phyloP scores from a whole-genome alignment of 2,113 vertebrate genomes.

The Campylomormyrus tamandua region DNA sequence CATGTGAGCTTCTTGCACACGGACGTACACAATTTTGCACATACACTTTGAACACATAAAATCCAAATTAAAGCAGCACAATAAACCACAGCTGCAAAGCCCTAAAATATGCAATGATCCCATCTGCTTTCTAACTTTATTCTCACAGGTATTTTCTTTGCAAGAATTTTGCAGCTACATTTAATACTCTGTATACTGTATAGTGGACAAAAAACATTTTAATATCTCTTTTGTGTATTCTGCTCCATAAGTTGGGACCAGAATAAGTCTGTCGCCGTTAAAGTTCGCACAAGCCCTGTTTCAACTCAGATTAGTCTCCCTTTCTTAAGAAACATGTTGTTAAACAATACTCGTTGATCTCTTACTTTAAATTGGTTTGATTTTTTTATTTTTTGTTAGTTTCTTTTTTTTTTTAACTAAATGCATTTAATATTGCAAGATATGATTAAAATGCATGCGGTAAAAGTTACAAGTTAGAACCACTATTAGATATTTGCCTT shows the following conservation, averaged over 20 bases:
- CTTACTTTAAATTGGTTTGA: neutral
- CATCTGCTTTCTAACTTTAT: neutral
- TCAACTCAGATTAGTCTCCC: neutral
- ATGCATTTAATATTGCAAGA: neutral
- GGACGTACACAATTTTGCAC: neutral
- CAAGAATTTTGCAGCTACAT: neutral
- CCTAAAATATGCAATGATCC: neutral
- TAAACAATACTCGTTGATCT: neutral
- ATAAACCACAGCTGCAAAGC: neutral
- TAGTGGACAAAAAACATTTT: neutral
- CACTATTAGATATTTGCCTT: neutral
- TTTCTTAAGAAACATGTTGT: neutral
- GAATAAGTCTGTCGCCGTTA: neutral
- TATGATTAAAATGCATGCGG: neutral
- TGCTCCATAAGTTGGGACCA: neutral
- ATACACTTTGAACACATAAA: neutral
- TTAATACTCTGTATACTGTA: neutral
- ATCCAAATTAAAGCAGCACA: neutral
- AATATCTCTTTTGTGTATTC: neutral
- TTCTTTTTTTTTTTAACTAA: neutral
- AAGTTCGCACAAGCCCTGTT: neutral
- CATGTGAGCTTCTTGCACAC: neutral
- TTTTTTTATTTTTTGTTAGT: neutral
- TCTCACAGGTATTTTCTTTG: neutral
- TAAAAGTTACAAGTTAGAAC: neutral